Conservation (phyloP, 2,888 invertebrate genomes). For the Epirrhoe tristata region DNA sequence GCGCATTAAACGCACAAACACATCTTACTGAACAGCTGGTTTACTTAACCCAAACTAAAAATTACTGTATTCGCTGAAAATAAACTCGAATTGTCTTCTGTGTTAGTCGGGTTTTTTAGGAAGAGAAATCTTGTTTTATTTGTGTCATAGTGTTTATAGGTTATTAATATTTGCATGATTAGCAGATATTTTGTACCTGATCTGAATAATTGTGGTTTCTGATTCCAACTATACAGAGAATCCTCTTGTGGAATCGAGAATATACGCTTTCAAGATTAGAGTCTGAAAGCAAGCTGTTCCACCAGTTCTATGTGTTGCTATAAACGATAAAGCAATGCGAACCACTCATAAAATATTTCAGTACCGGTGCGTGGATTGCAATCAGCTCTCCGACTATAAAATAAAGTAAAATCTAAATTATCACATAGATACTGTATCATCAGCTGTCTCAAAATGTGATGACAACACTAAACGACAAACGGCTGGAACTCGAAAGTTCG, state of each 20-base stretch:
- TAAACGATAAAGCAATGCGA: slow-evolving; percentile 28
- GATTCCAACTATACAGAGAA: too few relatives aligned
- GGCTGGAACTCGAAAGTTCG: not conserved
- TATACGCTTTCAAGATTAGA: too few relatives aligned
- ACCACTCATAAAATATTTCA: slow-evolving; percentile 35
- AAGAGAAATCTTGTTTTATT: too few relatives aligned
- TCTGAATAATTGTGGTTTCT: too few relatives aligned
- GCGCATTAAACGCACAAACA: slow-evolving; percentile 24
- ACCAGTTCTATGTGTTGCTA: slow-evolving; percentile 10
- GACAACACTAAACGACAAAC: not conserved
- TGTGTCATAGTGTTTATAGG: too few relatives aligned
- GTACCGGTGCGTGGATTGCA: slow-evolving; percentile 31
- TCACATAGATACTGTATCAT: not conserved
- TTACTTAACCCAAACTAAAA: not conserved
- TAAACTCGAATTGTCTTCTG: too few relatives aligned
- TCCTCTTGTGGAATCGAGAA: too few relatives aligned
- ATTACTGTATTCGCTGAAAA: too few relatives aligned
- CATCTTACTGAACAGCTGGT: slow-evolving; percentile 14
- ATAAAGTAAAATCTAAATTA: slow-evolving; percentile 11
- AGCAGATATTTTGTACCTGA: too few relatives aligned
- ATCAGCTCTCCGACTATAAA: slow-evolving; percentile 25
- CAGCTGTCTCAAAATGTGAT: not conserved
- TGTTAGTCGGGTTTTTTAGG: too few relatives aligned
- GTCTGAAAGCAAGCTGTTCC: slow-evolving; percentile 1
- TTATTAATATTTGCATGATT: too few relatives aligned